A percentile compares a stretch with the other conserved stretches of the same genome.
Evolutionary conservation across 2,888 invertebrate species (phyloP).

Genomic region (Pegoplata infirma): DNA sequence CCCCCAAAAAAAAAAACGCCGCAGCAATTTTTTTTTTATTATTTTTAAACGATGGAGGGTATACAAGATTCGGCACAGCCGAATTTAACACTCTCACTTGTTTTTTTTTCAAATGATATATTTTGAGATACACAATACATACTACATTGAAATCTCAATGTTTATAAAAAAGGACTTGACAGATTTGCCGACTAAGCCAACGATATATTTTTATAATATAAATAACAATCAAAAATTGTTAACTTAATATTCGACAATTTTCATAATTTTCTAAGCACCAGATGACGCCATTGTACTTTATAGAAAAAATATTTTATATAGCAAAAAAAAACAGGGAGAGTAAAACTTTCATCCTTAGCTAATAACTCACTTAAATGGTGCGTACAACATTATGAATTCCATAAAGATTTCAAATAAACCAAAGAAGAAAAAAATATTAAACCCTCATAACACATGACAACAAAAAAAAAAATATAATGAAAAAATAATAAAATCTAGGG

Average conservation of each 20-base stretch:
- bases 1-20: too few relatives aligned
- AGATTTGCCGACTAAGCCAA: too few relatives aligned
- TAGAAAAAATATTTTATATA: constrained; percentile 17
- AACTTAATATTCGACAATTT: constrained; percentile 38
- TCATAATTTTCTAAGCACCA: constrained; percentile 62
- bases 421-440: constrained; percentile 21
- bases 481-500: constrained; percentile 21
- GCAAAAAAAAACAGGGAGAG: constrained; percentile 15
- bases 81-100: too few relatives aligned
- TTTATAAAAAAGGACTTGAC: too few relatives aligned
- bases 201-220: not conserved
- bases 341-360: constrained; percentile 55
- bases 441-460: constrained; percentile 50
- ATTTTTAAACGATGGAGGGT: too few relatives aligned
- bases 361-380: constrained; percentile 67
- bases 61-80: too few relatives aligned
- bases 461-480: not conserved
- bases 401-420: constrained; percentile 57
- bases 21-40: too few relatives aligned
- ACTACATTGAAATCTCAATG: too few relatives aligned
- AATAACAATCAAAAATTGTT: constrained; percentile 22
- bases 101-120: too few relatives aligned
- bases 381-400: constrained; percentile 63
- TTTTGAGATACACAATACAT: too few relatives aligned
- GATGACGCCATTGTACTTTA: constrained; percentile 58